Percentiles rank a stretch among this genome's conserved stretches.
Conservation (phyloP, 2,888 invertebrate genomes). For the Heteromurus nitidus region DNA sequence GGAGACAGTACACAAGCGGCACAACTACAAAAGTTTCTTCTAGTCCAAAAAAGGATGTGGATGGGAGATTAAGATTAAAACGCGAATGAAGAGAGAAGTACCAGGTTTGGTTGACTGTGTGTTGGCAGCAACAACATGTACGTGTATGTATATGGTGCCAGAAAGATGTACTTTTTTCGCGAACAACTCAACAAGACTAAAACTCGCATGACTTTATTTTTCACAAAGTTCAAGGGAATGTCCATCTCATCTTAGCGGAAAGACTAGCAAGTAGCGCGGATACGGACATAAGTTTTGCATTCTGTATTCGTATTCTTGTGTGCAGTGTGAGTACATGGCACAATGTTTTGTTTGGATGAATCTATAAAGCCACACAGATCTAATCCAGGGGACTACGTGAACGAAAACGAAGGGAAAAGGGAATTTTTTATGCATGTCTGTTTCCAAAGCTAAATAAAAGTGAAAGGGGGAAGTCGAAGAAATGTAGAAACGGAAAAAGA, state of each 20-base stretch:
- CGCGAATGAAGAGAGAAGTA: conserved; percentile 34
- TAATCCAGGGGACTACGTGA: not conserved
- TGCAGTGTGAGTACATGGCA: not conserved
- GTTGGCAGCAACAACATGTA: conserved; percentile 41
- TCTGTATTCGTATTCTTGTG: not conserved
- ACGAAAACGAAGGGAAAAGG: conserved; percentile 30
- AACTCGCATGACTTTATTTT: not conserved
- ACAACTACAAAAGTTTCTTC: conserved; percentile 3
- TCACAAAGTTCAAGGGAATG: conserved; percentile 10
- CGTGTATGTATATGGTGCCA: not conserved
- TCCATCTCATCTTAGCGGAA: conserved; percentile 31
- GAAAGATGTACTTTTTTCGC: not conserved
- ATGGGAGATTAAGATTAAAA: conserved; percentile 58
- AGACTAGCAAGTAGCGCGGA: not conserved
- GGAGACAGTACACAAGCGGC: not conserved
- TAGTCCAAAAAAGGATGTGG: conserved; percentile 21
- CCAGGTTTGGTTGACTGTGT: conserved; percentile 28
- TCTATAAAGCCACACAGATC: too few species aligned
- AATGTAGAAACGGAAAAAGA: conserved; percentile 14
- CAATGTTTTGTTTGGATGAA: not conserved
- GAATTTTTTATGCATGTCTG: conserved; percentile 50
- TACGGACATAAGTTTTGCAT: too few species aligned
- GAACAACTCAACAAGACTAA: conserved; percentile 6
- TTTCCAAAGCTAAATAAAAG: conserved; percentile 48
- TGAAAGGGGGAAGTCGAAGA: conserved; percentile 40